Evolutionary conservation across 2,888 invertebrate genomes (phyloP).

Genomic region (Gari tellinella): DNA sequence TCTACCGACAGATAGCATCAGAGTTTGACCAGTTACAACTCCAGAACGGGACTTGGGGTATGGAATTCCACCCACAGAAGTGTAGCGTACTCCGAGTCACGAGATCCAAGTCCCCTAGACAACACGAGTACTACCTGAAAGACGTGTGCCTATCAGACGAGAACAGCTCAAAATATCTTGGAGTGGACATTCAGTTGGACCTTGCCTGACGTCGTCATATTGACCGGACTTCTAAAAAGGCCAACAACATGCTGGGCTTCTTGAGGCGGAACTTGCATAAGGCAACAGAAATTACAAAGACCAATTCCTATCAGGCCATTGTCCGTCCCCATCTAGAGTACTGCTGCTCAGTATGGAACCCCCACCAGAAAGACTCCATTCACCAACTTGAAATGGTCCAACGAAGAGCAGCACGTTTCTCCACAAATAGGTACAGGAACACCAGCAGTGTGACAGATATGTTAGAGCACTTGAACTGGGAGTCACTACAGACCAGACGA

Average conservation of each 20-base stretch:
- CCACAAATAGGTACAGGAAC: neutral
- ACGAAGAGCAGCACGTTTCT: conserved; percentile 13
- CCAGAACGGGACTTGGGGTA: conserved; percentile 9
- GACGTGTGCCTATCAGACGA: neutral
- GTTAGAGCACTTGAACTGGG: conserved; percentile 4
- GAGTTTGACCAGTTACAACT: neutral
- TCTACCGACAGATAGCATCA: conserved; percentile 6
- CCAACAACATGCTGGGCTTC: conserved; percentile 18
- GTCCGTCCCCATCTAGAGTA: conserved; percentile 22
- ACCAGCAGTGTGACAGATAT: conserved; percentile 8
- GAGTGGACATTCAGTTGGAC: conserved; percentile 19
- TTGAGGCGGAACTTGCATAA: conserved; percentile 4
- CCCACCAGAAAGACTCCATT: conserved; percentile 6
- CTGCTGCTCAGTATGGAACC: conserved; percentile 6
- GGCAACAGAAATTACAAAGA: conserved; percentile 5
- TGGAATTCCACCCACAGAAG: conserved; percentile 30
- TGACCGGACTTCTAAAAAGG: conserved; percentile 19
- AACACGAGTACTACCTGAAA: conserved; percentile 9
- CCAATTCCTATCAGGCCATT: conserved; percentile 11
- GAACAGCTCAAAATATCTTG: conserved; percentile 19
- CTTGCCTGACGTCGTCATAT: conserved; percentile 22
- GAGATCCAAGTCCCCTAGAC: conserved; percentile 14
- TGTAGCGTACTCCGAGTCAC: conserved; percentile 29
- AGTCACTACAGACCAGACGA: neutral
- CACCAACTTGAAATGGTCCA: conserved; percentile 13